Base-by-base conservation (phyloP, 2,888 invertebrate species). In the Dryomyza anilis region DNA sequence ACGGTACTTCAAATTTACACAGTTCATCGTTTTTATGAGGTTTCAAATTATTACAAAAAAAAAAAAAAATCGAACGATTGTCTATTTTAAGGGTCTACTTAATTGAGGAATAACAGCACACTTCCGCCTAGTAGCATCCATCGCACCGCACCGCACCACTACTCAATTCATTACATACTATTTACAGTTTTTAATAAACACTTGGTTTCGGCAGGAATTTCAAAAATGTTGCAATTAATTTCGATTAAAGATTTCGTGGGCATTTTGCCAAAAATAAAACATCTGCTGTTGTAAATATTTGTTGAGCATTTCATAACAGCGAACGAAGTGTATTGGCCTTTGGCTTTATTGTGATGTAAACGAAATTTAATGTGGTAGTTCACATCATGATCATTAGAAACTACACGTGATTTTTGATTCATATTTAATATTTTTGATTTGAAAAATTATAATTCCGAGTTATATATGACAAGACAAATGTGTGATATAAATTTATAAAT, bases 181-280 rank as follows among this genome's bases (percentile, higher is more conserved):
- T 29, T 39, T 39, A 30, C 39, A 39, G 23, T 2, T 33, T 55
- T 27, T 56, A 19, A 10, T 56, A 21, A n/a, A 43, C n/a, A n/a
- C n/a, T n/a, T n/a, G 14, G 33, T n/a, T 30, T 50, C 19, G 14
- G 39, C 59, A 71, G 69, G 74, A 74, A 74, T 75, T 69, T 69
- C 63, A 73, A 72, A 71, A 72, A 74, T 75, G 67, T 68, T 58
- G 67, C 72, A 73, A 74, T 74, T 75, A 74, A 74, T 74, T 71
- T 73, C 70, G 67, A 71, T 72, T 69, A 67, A 69, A 71, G 43
- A 70, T 63, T 45, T 59, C 36, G 57, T 65, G 30, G 70, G 72
- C 71, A 23, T 5, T 21, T 12, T 55, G 71, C 72, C 72, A 70
- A 71, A 68, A 65, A 66, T n/a, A n/a, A n/a, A n/a, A n/a, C n/a